Evolutionary conservation across 2,888 invertebrate species (phyloP).

Genomic region (Drosophila neutralis): DNA sequence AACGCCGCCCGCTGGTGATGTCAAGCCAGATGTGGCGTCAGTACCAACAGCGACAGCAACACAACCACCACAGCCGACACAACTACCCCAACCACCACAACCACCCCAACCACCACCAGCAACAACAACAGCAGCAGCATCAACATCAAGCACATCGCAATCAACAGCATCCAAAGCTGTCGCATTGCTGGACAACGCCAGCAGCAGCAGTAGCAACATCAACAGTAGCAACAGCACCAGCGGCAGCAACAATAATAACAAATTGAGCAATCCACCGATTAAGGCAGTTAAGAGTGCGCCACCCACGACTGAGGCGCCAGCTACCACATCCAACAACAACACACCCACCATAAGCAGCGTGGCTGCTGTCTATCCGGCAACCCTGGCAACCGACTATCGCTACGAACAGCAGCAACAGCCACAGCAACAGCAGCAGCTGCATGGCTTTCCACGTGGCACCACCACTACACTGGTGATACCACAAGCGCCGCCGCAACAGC

Average conservation of each 20-base stretch:
- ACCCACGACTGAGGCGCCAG: slow-evolving; percentile 71
- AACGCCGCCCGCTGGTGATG: slow-evolving; percentile 37
- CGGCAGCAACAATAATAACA: slow-evolving; percentile 37
- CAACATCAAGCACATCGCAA: slow-evolving; percentile 27
- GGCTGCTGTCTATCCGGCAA: slow-evolving; percentile 57
- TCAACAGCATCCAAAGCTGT: slow-evolving; percentile 34
- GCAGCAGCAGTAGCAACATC: slow-evolving; percentile 17
- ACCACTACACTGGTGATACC: slow-evolving; percentile 63
- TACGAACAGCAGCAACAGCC: slow-evolving; percentile 57
- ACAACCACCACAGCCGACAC: not conserved
- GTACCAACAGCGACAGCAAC: not conserved
- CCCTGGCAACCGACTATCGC: slow-evolving; percentile 63
- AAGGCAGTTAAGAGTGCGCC: slow-evolving; percentile 67
- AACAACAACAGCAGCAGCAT: slow-evolving; percentile 22
- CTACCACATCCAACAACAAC: slow-evolving; percentile 57
- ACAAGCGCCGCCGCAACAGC: slow-evolving; percentile 60
- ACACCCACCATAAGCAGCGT: slow-evolving; percentile 72
- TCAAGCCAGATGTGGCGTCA: slow-evolving; percentile 59
- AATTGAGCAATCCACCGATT: slow-evolving; percentile 74
- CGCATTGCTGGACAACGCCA: slow-evolving; percentile 35
- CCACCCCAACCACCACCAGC: slow-evolving; percentile 13
- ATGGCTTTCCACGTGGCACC: slow-evolving; percentile 55
- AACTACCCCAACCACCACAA: slow-evolving; percentile 17
- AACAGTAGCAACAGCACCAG: slow-evolving; percentile 36
- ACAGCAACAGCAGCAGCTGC: slow-evolving; percentile 42